Conservation (phyloP, 2,888 invertebrate genomes). For the Gerris lacustris region DNA sequence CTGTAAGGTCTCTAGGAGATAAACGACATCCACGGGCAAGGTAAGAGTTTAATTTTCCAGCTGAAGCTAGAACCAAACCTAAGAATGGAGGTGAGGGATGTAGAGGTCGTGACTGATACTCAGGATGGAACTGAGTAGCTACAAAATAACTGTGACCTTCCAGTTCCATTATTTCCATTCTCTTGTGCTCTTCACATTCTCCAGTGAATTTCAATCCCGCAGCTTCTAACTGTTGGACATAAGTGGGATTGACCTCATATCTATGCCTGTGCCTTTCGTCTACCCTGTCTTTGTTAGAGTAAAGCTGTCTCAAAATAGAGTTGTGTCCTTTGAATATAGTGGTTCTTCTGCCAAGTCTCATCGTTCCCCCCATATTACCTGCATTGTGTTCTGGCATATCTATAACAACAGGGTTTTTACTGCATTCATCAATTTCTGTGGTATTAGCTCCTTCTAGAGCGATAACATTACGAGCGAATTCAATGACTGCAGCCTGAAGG, state of each 20-base stretch:
- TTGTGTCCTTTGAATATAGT: slow-evolving; percentile 60
- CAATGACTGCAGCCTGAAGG: slow-evolving; percentile 90
- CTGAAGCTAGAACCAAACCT: slow-evolving; percentile 82
- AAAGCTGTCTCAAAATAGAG: slow-evolving; percentile 54
- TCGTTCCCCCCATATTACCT: slow-evolving; percentile 89
- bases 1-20: slow-evolving; percentile 60
- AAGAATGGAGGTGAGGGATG: slow-evolving; percentile 90
- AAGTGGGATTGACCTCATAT: slow-evolving; percentile 90
- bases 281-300: slow-evolving; percentile 61
- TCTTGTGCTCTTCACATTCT: slow-evolving; percentile 58
- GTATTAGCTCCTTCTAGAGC: slow-evolving; percentile 27
- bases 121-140: slow-evolving; percentile 95
- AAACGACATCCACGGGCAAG: slow-evolving; percentile 60
- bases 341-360: slow-evolving; percentile 88
- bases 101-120: slow-evolving; percentile 83
- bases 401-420: slow-evolving; percentile 70
- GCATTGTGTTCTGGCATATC: slow-evolving; percentile 98
- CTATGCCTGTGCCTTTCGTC: slow-evolving; percentile 95
- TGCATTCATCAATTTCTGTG: slow-evolving; percentile 67
- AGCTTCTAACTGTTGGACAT: slow-evolving; percentile 62
- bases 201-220: slow-evolving; percentile 83
- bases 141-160: slow-evolving; percentile 84
- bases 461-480: slow-evolving; percentile 52
- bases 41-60: slow-evolving; percentile 62
- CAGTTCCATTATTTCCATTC: slow-evolving; percentile 91